Evolutionary conservation across 2,888 invertebrate genomes (phyloP).

Genomic region (Leptarthrus brevirostris): DNA sequence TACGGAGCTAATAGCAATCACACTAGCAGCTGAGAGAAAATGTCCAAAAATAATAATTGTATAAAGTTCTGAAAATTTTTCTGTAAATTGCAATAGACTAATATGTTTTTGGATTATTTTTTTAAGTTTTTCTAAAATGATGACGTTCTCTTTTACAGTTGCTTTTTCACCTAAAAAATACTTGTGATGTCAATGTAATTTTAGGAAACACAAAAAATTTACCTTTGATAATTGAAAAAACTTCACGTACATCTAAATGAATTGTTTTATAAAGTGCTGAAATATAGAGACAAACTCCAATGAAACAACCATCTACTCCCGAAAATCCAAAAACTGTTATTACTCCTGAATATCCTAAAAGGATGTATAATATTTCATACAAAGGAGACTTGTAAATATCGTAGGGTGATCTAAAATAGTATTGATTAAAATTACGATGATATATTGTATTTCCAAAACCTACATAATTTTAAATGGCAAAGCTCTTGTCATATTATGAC

Average conservation of each 20-base stretch:
- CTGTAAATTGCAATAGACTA: not conserved
- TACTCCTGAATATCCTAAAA: constrained; percentile 46
- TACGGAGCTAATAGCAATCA: constrained; percentile 63
- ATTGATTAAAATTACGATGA: not conserved
- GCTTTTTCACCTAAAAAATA: not conserved
- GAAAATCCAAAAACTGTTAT: constrained; percentile 50
- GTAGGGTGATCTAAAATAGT: constrained; percentile 30
- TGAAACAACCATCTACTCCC: constrained; percentile 50
- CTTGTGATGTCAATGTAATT: not conserved
- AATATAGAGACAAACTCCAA: constrained; percentile 49
- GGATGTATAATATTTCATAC: constrained; percentile 39
- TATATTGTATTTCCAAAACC: not conserved
- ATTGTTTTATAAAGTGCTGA: constrained; percentile 40
- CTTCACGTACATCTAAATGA: not conserved
- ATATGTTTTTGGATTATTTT: constrained; percentile 20
- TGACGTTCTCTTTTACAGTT: not conserved
- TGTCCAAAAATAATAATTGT: constrained; percentile 63
- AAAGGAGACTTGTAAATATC: constrained; percentile 15
- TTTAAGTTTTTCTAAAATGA: not conserved
- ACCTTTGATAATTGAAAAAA: not conserved
- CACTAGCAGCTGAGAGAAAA: constrained; percentile 64
- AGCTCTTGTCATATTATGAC: constrained; percentile 17
- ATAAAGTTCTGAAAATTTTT: constrained; percentile 59
- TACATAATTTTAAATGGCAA: constrained; percentile 49
- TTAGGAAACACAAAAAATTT: not conserved